These are phyloP conservation scores for Noctilio leporinus DNA, from an alignment of 2,113 vertebrate genomes.

Conservation along the genomic window DNA sequence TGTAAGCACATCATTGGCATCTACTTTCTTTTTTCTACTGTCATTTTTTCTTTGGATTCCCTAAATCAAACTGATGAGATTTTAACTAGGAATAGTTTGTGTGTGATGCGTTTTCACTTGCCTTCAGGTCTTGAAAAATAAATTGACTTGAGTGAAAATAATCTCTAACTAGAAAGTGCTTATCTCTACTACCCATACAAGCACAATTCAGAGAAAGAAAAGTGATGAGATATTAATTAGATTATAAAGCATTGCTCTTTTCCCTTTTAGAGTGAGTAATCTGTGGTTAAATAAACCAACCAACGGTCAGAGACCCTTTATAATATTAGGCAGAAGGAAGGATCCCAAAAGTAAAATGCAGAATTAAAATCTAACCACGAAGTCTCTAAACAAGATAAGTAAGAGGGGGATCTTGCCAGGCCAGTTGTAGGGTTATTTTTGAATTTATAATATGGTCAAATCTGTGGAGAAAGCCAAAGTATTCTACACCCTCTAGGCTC, in stretches of 20 bases:
- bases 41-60: constrained; percentile 5
- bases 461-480: background rate
- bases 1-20: background rate
- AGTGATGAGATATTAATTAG: constrained; percentile 3
- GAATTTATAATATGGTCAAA: background rate
- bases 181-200: background rate
- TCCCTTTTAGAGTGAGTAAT: background rate
- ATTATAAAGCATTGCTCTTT: background rate
- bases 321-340: background rate
- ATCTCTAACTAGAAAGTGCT: background rate
- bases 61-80: background rate
- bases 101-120: background rate
- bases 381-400: background rate
- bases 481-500: background rate
- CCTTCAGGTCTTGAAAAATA: background rate
- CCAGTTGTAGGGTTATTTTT: background rate
- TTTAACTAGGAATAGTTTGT: background rate
- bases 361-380: background rate
- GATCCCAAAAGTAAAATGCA: background rate
- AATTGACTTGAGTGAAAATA: background rate
- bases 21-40: background rate
- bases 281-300: constrained; percentile 25
- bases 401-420: background rate
- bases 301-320: background rate
- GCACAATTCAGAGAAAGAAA: background rate